phyloP scores from a whole-genome alignment of 2,888 invertebrate genomes.

The Acheta domesticus region DNA sequence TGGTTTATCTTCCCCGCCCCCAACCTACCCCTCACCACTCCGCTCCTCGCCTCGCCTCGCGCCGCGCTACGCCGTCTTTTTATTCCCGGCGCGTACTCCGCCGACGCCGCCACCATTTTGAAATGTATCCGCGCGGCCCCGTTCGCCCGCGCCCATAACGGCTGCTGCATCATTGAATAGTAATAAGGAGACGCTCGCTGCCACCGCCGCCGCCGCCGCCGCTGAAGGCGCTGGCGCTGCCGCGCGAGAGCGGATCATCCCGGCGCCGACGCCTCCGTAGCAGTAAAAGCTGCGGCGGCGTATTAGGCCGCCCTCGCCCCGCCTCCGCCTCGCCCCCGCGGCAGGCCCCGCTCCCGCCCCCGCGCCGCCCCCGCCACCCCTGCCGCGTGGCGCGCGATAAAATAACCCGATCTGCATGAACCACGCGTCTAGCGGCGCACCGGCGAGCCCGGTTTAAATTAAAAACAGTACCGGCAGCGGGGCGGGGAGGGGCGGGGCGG shows the following conservation, averaged over 20 bases:
- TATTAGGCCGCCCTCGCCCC: not conserved
- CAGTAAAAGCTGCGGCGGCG: conserved; percentile 18
- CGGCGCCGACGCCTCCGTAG: not conserved
- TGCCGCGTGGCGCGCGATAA: not conserved
- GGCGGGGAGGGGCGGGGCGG: not conserved
- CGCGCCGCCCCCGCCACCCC: not conserved
- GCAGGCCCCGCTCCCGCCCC: not conserved
- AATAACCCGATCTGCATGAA: conserved; percentile 18
- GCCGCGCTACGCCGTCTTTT: not conserved
- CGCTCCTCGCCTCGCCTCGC: not conserved
- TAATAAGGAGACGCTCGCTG: conserved; percentile 44
- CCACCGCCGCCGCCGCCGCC: too few relatives aligned
- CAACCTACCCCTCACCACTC: not conserved
- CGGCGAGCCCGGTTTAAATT: conserved; percentile 11
- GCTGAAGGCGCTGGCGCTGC: too few relatives aligned
- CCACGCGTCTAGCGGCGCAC: conserved; percentile 18
- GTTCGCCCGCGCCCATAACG: conserved; percentile 41
- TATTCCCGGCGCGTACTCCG: conserved; percentile 11
- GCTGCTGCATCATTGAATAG: conserved; percentile 51
- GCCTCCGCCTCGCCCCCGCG: not conserved
- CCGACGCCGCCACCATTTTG: not conserved
- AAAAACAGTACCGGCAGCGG: not conserved
- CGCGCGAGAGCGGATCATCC: not conserved
- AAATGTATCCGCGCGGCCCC: conserved; percentile 22
- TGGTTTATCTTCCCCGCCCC: not conserved